Evolutionary conservation across 2,888 invertebrate genomes (phyloP).

Genomic region (Myopa tessellatipennis): DNA sequence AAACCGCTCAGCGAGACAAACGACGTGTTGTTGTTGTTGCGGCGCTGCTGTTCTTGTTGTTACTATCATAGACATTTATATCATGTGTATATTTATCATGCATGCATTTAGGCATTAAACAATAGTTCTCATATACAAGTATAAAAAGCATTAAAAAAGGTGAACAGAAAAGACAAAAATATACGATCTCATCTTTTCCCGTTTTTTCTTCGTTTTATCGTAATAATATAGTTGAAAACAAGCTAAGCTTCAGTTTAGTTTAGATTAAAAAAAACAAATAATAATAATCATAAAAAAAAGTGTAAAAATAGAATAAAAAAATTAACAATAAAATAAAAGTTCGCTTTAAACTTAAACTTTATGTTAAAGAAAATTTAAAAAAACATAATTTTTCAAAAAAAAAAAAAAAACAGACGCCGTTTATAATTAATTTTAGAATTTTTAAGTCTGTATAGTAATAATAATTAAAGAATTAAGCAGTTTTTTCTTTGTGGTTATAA

Average conservation of each 20-base stretch:
- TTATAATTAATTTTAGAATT: too few species aligned
- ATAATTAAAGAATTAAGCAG: too few species aligned
- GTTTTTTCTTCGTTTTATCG: too few species aligned
- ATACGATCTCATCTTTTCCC: too few species aligned
- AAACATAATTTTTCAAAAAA: background rate
- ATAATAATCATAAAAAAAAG: conserved; percentile 13
- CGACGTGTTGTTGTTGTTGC: conserved; percentile 28
- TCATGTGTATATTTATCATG: background rate
- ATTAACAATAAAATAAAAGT: conserved; percentile 39
- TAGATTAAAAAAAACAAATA: background rate
- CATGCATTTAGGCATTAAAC: background rate
- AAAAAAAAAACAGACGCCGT: too few species aligned
- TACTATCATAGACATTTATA: background rate
- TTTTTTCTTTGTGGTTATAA: too few species aligned
- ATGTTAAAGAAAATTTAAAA: background rate
- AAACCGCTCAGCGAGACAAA: conserved; percentile 54
- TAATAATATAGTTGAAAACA: background rate
- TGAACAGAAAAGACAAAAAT: background rate
- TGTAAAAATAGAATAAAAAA: conserved; percentile 15
- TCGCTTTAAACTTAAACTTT: background rate
- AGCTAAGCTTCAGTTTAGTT: conserved; percentile 5
- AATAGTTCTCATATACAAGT: conserved; percentile 3
- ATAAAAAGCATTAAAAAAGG: background rate
- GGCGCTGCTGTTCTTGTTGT: conserved; percentile 22
- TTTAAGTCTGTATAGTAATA: too few species aligned